phyloP scores from a whole-genome alignment of 2,797 vertebrate species.

The Coccyzus lansbergi region DNA sequence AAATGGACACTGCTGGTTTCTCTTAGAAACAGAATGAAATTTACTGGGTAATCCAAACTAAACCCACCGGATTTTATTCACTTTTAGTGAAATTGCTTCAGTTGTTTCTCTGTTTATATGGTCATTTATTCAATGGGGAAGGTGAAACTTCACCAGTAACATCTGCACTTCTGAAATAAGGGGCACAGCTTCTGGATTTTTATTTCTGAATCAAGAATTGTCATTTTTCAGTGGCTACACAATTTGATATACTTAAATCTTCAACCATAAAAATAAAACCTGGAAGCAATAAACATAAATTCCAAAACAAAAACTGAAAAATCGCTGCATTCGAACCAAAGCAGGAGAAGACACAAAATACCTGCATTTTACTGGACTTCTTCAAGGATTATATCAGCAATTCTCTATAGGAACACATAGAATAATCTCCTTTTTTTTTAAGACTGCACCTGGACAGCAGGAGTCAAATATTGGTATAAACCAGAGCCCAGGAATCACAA shows the following conservation, averaged over 20 bases:
- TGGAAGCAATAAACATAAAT: neutral
- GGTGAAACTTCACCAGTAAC: neutral
- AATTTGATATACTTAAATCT: neutral
- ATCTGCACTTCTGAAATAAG: neutral
- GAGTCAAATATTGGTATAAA: neutral
- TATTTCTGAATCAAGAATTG: neutral
- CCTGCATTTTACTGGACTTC: neutral
- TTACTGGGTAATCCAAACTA: slow-evolving; percentile 19
- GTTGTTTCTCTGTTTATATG: neutral
- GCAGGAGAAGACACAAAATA: neutral
- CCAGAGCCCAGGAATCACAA: neutral
- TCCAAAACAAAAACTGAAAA: neutral
- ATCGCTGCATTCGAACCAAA: neutral
- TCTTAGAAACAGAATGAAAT: slow-evolving; percentile 21
- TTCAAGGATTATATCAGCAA: neutral
- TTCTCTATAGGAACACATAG: neutral
- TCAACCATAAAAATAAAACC: neutral
- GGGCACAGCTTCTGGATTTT: neutral
- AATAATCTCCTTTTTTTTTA: neutral
- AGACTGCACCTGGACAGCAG: neutral
- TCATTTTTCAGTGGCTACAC: neutral
- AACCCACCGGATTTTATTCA: neutral
- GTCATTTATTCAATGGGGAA: neutral
- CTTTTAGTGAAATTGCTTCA: neutral
- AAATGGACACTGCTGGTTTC: slow-evolving; percentile 28